Percentiles rank a stretch among this genome's conserved stretches.
These are phyloP conservation scores for Hyles euphorbiae DNA, from an alignment of 1,140 invertebrate genomes.

Conservation along the genomic window DNA sequence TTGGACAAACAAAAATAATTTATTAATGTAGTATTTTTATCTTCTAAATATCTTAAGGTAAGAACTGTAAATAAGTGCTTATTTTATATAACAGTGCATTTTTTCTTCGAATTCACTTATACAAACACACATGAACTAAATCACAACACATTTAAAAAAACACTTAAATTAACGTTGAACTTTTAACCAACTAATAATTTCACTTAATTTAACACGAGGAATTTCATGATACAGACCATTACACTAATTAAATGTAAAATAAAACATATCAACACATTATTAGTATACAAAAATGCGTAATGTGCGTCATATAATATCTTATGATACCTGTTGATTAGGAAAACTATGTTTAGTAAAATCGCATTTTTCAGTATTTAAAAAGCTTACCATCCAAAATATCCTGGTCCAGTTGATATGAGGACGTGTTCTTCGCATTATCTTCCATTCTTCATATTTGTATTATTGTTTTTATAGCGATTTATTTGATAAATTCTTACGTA, in stretches of 20 bases:
- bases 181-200: too few relatives aligned
- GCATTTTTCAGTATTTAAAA: background rate
- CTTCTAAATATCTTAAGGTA: too few relatives aligned
- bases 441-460: slow-evolving; percentile 72
- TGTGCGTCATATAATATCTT: slow-evolving; percentile 18
- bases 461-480: slow-evolving; percentile 13
- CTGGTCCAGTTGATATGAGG: slow-evolving; percentile 65
- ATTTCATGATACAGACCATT: background rate
- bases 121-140: too few relatives aligned
- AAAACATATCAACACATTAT: slow-evolving; percentile 1
- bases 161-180: too few relatives aligned
- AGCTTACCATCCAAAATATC: slow-evolving; percentile 64
- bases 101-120: too few relatives aligned
- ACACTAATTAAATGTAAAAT: background rate
- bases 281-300: slow-evolving; percentile 7
- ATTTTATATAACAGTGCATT: too few relatives aligned
- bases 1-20: too few relatives aligned
- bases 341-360: slow-evolving; percentile 25
- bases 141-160: too few relatives aligned
- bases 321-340: slow-evolving; percentile 61
- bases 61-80: too few relatives aligned
- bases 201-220: too few relatives aligned
- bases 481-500: slow-evolving; percentile 11
- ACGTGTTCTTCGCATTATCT: slow-evolving; percentile 59
- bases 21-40: too few relatives aligned